These are phyloP conservation scores for Tubulanus polymorphus DNA, from an alignment of 2,888 invertebrate genomes.

Conservation along the genomic window DNA sequence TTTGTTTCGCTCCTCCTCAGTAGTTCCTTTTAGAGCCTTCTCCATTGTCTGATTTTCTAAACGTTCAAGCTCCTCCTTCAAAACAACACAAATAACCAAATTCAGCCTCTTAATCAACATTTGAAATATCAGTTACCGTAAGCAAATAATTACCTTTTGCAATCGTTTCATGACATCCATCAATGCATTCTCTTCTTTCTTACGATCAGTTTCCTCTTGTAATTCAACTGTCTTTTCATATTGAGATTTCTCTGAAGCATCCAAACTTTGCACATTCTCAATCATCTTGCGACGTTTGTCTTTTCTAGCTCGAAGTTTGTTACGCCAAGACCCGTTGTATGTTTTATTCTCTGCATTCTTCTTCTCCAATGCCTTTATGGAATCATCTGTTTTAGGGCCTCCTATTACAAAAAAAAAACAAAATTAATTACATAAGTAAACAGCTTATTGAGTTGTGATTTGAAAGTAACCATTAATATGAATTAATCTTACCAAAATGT, in stretches of 20 bases:
- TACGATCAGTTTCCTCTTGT: slow-evolving; percentile 37
- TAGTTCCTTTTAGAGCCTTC: slow-evolving; percentile 28
- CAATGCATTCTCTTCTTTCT: slow-evolving; percentile 34
- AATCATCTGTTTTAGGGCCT: background rate
- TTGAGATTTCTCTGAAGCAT: slow-evolving; percentile 29
- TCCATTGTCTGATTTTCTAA: slow-evolving; percentile 26
- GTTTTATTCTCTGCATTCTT: slow-evolving; percentile 23
- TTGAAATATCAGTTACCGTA: background rate
- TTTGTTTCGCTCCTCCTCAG: slow-evolving; percentile 30
- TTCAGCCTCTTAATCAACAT: background rate
- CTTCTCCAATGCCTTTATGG: slow-evolving; percentile 14
- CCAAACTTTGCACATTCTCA: slow-evolving; percentile 22
- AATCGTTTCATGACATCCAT: slow-evolving; percentile 28
- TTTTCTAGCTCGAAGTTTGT: slow-evolving; percentile 22
- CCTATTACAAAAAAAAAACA: background rate
- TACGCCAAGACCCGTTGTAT: slow-evolving; percentile 25
- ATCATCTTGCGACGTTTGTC: slow-evolving; percentile 4
- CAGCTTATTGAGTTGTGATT: no score
- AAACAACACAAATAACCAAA: background rate
- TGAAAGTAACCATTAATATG: no score
- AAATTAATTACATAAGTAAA: no score
- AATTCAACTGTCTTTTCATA: slow-evolving; percentile 25
- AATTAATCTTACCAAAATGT: slow-evolving; percentile 1
- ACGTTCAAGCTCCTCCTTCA: background rate
- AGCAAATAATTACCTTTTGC: slow-evolving; percentile 31